A percentile compares a stretch with the other conserved stretches of the same genome.
Evolutionary conservation across 2,797 vertebrate species (phyloP).

Genomic region (Spinus olivaceus): DNA sequence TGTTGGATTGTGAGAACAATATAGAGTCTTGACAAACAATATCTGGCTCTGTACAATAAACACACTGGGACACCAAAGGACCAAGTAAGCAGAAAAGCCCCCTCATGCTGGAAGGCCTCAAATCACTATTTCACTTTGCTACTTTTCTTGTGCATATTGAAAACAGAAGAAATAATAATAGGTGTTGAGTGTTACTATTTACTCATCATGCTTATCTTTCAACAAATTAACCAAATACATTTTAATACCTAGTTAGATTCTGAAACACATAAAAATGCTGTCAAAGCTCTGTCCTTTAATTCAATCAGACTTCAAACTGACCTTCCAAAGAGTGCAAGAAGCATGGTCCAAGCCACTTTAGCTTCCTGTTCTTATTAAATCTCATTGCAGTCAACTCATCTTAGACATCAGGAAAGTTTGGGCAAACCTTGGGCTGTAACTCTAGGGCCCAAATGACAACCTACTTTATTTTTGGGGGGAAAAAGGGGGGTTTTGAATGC

Average conservation of each 20-base stretch:
- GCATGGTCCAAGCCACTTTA: background rate
- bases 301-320: background rate
- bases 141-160: background rate
- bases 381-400: background rate
- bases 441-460: background rate
- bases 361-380: background rate
- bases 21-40: background rate
- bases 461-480: background rate
- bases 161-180: background rate
- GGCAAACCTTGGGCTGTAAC: background rate
- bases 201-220: background rate
- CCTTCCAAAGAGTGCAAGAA: background rate
- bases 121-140: slow-evolving; percentile 1
- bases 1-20: slow-evolving; percentile 43
- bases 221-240: background rate
- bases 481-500: background rate
- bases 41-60: slow-evolving; percentile 25
- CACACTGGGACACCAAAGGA: background rate
- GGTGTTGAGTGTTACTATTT: background rate
- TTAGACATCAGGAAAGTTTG: background rate
- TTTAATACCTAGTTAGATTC: background rate
- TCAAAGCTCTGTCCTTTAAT: background rate
- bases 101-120: slow-evolving; percentile 42
- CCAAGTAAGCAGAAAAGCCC: slow-evolving; percentile 28
- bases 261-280: background rate